A percentile compares a stretch with the other conserved stretches of the same genome.
These are phyloP conservation scores for Polylopha cassiicola DNA, from an alignment of 2,888 invertebrate genomes.

Conservation along the genomic window DNA sequence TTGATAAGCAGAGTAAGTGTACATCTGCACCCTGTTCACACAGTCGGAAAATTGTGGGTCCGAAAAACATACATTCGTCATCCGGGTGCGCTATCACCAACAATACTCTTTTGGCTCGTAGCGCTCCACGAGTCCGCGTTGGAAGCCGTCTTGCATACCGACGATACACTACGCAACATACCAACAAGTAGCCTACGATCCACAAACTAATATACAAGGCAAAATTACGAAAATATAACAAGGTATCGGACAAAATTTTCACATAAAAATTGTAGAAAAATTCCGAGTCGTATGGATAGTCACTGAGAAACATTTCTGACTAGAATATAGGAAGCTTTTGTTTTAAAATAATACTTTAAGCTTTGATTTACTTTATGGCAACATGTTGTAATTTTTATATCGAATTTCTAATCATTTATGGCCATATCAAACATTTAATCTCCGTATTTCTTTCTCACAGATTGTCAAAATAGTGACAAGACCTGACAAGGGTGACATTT, in stretches of 20 bases:
- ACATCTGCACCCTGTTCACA: conserved; percentile 81
- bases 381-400: conserved; percentile 6
- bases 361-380: conserved; percentile 6
- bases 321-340: conserved; percentile 34
- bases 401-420: too few relatives aligned
- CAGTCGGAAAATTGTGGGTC: conserved; percentile 88
- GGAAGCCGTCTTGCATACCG: conserved; percentile 70
- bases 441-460: too few relatives aligned
- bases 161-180: conserved; percentile 71
- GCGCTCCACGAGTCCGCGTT: conserved; percentile 67
- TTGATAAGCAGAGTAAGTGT: conserved; percentile 89
- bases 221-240: conserved; percentile 60
- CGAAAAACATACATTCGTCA: conserved; percentile 99
- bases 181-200: conserved; percentile 69
- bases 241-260: conserved; percentile 52
- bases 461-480: too few relatives aligned
- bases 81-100: conserved; percentile 97
- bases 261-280: conserved; percentile 55
- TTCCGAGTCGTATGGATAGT: conserved; percentile 44
- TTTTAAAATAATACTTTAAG: conserved; percentile 14
- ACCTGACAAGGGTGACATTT: background rate
- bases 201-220: conserved; percentile 71
- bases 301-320: conserved; percentile 62
- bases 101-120: conserved; percentile 80
- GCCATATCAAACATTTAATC: too few relatives aligned